Percentiles rank a stretch among this genome's conserved stretches.
Conservation (phyloP, 1,140 invertebrate species). For the Drosophila simulans region DNA sequence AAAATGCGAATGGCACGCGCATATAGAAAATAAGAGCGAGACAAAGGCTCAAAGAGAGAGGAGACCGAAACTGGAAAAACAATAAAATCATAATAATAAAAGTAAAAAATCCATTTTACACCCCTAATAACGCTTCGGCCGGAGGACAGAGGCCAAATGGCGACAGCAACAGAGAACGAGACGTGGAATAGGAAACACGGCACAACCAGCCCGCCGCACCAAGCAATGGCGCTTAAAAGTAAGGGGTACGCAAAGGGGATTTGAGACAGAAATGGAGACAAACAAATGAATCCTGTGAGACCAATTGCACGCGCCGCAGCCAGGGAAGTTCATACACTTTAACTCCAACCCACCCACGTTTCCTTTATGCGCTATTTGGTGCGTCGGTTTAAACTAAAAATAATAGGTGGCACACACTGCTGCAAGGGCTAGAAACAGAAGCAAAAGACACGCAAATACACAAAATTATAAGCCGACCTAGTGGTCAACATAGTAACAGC, state of each 20-base stretch:
- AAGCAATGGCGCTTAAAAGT: slow-evolving; percentile 38
- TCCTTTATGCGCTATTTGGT: background rate
- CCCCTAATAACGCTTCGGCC: slow-evolving; percentile 70
- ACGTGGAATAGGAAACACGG: slow-evolving; percentile 31
- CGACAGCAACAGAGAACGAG: slow-evolving; percentile 20
- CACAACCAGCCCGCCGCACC: slow-evolving; percentile 31
- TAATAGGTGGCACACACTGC: slow-evolving; percentile 37
- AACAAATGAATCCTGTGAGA: slow-evolving; percentile 83
- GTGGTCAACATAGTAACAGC: slow-evolving; percentile 1
- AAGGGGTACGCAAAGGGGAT: slow-evolving; percentile 4
- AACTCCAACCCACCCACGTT: slow-evolving; percentile 4
- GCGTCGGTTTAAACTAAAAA: slow-evolving; percentile 54
- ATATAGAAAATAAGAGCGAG: slow-evolving; percentile 55
- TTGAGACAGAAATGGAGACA: slow-evolving; percentile 42
- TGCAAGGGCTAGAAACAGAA: slow-evolving; percentile 1
- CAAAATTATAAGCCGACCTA: slow-evolving; percentile 23
- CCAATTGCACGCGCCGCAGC: slow-evolving; percentile 70
- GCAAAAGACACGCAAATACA: slow-evolving; percentile 26
- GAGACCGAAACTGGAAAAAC: slow-evolving; percentile 71
- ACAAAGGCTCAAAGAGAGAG: slow-evolving; percentile 51
- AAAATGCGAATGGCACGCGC: slow-evolving; percentile 74
- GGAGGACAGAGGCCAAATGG: slow-evolving; percentile 45
- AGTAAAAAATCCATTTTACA: slow-evolving; percentile 84
- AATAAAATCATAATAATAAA: slow-evolving; percentile 84
- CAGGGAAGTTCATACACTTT: slow-evolving; percentile 32